phyloP scores from a whole-genome alignment of 2,888 invertebrate species.

The Kryphioiulus occultus region DNA sequence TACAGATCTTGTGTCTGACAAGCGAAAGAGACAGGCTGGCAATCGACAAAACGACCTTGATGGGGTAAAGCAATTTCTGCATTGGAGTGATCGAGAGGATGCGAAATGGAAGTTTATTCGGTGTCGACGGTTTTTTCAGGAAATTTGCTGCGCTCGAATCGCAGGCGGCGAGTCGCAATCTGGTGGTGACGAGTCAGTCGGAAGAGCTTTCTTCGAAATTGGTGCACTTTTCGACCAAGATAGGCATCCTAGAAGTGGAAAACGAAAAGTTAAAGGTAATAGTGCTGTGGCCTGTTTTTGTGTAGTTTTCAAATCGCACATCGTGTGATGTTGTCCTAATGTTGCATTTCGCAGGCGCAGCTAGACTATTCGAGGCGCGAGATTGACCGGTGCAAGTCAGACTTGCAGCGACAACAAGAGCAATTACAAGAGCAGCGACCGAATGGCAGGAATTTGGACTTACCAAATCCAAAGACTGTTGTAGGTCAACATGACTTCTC shows the following conservation, averaged over 20 bases:
- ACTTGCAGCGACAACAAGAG: neutral
- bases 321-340: neutral
- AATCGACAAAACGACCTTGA: conserved; percentile 41
- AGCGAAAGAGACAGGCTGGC: conserved; percentile 36
- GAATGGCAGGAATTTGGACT: neutral
- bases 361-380: neutral
- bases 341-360: neutral
- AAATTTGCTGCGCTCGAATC: neutral
- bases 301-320: too few species aligned
- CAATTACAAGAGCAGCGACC: neutral
- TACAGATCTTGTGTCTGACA: neutral
- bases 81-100: neutral
- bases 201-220: neutral
- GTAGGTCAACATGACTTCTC: neutral
- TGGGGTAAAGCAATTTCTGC: neutral
- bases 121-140: neutral
- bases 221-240: neutral
- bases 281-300: neutral
- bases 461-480: neutral
- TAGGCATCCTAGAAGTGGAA: neutral
- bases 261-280: conserved; percentile 40
- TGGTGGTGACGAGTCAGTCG: neutral
- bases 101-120: too few species aligned
- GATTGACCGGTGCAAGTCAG: neutral
- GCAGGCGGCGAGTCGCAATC: neutral